Percentiles rank a stretch among this genome's conserved stretches.
Evolutionary conservation across 1,140 invertebrate genomes (phyloP).

Genomic region (Arctopsyche grandis): DNA sequence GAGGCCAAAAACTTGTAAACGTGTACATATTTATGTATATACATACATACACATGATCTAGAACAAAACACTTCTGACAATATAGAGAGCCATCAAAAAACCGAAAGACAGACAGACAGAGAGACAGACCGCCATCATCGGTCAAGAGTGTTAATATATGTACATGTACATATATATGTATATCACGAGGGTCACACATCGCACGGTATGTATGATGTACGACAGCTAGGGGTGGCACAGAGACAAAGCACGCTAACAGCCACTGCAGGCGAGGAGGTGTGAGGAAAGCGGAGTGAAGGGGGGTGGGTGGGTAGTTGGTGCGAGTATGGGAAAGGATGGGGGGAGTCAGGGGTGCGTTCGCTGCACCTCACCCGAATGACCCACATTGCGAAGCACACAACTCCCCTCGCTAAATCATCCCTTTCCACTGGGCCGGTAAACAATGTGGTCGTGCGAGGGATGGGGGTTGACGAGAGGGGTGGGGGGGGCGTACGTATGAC

Average conservation of each 20-base stretch:
- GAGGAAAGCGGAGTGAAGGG: neutral
- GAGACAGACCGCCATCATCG: no score
- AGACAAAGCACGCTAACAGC: neutral
- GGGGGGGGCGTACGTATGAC: no score
- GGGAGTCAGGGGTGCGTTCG: neutral
- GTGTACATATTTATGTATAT: neutral
- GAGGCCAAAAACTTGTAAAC: no score
- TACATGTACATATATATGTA: neutral
- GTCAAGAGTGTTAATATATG: neutral
- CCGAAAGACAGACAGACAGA: no score
- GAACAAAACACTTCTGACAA: no score
- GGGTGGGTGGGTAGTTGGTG: no score
- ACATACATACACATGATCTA: no score
- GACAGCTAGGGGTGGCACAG: neutral
- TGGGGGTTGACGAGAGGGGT: neutral
- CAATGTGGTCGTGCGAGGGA: conserved; percentile 10
- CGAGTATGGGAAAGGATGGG: no score
- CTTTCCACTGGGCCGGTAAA: neutral
- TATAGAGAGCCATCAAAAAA: no score
- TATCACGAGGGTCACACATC: neutral
- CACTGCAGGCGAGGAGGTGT: neutral
- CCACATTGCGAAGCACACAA: conserved; percentile 7
- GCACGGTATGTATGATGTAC: no score
- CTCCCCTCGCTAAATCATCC: neutral
- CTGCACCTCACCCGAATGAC: conserved; percentile 35